Conservation (phyloP, 2,797 vertebrate genomes). For the Gephyroberyx darwinii region DNA sequence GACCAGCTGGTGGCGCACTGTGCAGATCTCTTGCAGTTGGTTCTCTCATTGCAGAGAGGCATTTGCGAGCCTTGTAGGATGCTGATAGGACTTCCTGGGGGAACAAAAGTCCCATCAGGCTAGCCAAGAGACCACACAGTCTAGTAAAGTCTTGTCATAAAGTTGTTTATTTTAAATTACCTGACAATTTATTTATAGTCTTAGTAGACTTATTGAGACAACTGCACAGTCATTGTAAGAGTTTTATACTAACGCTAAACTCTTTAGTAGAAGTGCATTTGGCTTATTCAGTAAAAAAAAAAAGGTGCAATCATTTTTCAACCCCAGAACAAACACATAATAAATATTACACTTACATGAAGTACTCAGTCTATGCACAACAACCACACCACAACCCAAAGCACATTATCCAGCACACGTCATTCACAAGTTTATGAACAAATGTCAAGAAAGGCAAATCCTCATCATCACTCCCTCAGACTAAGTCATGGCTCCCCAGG, state of each 20-base stretch:
- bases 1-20: no score
- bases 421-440: not conserved
- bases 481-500: not conserved
- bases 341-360: not conserved
- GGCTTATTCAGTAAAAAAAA: no score
- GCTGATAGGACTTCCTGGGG: no score
- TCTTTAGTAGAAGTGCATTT: no score
- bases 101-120: no score
- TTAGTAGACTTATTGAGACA: not conserved
- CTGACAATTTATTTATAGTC: not conserved
- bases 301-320: not conserved
- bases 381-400: not conserved
- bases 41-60: no score
- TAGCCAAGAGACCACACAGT: no score
- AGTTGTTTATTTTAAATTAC: constrained; percentile 34
- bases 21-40: no score
- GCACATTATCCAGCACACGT: not conserved
- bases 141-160: no score
- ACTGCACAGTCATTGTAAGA: no score
- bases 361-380: not conserved
- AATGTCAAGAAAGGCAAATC: not conserved
- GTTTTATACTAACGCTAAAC: no score
- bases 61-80: no score
- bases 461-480: not conserved
- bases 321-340: not conserved